These are phyloP conservation scores for Mesitornis unicolor DNA, from an alignment of 2,113 vertebrate genomes.

Conservation along the genomic window DNA sequence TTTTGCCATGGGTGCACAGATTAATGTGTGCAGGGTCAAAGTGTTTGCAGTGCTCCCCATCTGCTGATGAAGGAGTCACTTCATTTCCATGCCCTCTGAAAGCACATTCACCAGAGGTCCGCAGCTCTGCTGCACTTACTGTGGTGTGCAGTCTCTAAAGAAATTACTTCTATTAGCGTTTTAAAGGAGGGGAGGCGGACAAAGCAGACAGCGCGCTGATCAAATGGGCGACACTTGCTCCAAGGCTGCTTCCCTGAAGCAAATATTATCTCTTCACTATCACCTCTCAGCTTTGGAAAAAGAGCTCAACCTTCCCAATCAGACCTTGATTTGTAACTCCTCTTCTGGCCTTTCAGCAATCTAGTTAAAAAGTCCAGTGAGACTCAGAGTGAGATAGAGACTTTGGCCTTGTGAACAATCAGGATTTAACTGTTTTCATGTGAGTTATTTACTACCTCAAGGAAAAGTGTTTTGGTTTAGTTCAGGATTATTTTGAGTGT, in stretches of 20 bases:
- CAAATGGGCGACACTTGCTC: not conserved
- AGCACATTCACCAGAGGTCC: not conserved
- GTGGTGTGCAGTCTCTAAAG: not conserved
- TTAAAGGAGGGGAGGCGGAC: not conserved
- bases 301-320: not conserved
- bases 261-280: not conserved
- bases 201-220: not conserved
- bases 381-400: not conserved
- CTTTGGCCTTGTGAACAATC: not conserved
- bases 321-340: not conserved
- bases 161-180: conserved; percentile 24
- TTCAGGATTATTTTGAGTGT: not conserved
- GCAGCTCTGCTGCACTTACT: not conserved
- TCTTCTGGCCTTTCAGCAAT: not conserved
- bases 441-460: accelerated
- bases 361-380: not conserved
- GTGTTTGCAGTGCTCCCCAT: not conserved
- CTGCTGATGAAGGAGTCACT: not conserved
- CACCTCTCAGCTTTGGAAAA: not conserved
- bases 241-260: not conserved
- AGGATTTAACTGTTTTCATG: not conserved
- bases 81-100: not conserved
- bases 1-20: not conserved
- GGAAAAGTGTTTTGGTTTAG: not conserved
- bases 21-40: not conserved